Percentiles rank a stretch among this genome's conserved stretches.
These are phyloP conservation scores for Porites lutea DNA, from an alignment of 64 coral and sea anemone genomes.

Conservation along the genomic window DNA sequence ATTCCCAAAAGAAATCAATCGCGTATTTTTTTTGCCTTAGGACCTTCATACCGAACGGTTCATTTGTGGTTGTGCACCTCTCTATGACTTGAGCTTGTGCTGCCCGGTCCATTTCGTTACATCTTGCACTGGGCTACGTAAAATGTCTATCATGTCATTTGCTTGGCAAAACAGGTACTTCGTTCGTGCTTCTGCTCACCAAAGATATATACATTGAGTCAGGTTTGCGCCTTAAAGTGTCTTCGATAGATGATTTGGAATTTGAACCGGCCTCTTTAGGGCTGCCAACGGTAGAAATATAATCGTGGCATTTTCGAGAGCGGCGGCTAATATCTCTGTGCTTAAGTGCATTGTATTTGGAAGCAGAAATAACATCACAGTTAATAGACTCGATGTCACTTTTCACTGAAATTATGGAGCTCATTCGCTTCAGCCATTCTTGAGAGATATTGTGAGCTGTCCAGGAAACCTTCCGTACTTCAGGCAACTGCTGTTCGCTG, in stretches of 20 bases:
- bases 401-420: neutral
- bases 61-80: no score
- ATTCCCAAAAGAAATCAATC: no score
- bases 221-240: neutral
- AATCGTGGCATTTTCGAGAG: neutral
- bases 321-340: neutral
- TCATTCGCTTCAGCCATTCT: conserved; percentile 26
- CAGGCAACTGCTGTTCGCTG: neutral
- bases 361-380: no score
- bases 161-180: neutral
- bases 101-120: no score
- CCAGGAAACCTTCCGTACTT: neutral
- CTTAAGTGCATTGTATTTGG: neutral
- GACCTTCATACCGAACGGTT: no score
- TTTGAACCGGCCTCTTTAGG: neutral
- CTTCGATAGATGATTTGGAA: neutral
- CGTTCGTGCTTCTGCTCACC: neutral
- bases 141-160: no score
- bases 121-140: no score
- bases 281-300: neutral
- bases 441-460: neutral
- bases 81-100: no score
- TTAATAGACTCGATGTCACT: neutral
- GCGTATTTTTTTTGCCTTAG: no score
- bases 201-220: conserved; percentile 11